Evolutionary conservation across 2,113 vertebrate species (phyloP), one percentile per base, ranked within the genome.

Genomic region (Diphyllodes magnificus): DNA sequence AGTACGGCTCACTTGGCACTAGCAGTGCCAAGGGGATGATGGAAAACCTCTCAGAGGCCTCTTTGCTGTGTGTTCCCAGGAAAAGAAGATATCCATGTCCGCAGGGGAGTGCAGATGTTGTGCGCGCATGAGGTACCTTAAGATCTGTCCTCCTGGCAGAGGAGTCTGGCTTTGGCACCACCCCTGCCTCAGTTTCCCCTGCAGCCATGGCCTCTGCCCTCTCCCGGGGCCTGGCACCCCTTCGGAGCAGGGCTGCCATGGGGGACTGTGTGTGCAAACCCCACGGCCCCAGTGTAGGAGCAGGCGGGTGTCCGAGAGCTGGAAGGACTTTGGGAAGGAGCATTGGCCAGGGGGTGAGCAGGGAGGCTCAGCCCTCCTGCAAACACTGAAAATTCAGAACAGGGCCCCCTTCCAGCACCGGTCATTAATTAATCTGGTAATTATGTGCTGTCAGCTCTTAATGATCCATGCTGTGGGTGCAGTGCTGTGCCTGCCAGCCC

Each of bases 21-120:
- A 18, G 33, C 0, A 13, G 37, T 73, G 50, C 71, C 4, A 1
- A n/a, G 40, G 39, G 33, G 13, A 7, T 22, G 65, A 35, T 44
- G 15, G 25, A 78, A 90, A 65, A 70, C 27, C 65, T 57, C 79
- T 92, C 86, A 53, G 89, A 39, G 31, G 50, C 51, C 61, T 93
- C 69, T 95, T 37, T 77, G 77, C 64, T 93, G 39, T 93, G 65
- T 91, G 84, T 91, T 89, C 84, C 94, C 69, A 90, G 92, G 84
- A 81, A 77, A 94, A 84, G 81, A 81, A 77, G 64, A 73, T 61
- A 44, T 6, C 24, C 1, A 0, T 4, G 1, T 82, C 50, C 0
- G 0, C 84, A 84, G 69, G 69, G 73, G 33, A 84, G 51, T 27
- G 61, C 80, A 24, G 81, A 81, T 45, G 39, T 10, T 77, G 61